Base-by-base conservation (phyloP, 2,888 invertebrate genomes). In the Caenorhabditis uteleia region DNA sequence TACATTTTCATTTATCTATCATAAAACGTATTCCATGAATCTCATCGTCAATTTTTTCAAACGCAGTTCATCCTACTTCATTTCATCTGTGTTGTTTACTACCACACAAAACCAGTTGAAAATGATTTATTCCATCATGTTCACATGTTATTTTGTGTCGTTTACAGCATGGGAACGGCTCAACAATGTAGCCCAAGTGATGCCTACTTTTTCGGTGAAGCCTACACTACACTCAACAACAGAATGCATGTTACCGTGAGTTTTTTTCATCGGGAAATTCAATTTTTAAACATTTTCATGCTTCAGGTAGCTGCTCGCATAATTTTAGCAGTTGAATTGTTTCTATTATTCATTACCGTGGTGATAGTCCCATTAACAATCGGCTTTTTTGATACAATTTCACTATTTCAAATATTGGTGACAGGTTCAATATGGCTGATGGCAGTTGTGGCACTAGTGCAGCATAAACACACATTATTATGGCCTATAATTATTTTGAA, bases 401-500 rank as follows among this genome's bases (percentile, higher is more conserved):
- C 65, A 8, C 25, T 71, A 23, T 65, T 71, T 31, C 65, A 68
- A 51, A 43, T 61, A 10, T 23, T 71, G 5, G 57, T 65, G 16
- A 57, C 39, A 49, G 70, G 70, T 31, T 60, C 68, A 23, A 61
- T 65, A 18, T 61, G 68, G 53, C 36, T 61, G 10, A 61, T 68
- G 50, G 62, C 70, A n/a, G 33, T 45, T 10, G 20, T 71, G 29
- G 68, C 68, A 8, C 25, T 71, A 5, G 20, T 34, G 16, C 34
- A 65, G 18, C 58, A 61, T 25, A 46, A 60, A 25, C 68, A 71
- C 33, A 50, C 53, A 18, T 46, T 68, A 18, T 47, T 71, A 14
- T 68, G 68, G 70, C 68, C 70, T 1, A 65, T 71, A 18, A 71
- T 71, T 20, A 61, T 68, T 34, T 36, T 68, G 45, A 71, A 71